Conservation (phyloP, 1,140 invertebrate genomes). For the Agrypnia vestita region DNA sequence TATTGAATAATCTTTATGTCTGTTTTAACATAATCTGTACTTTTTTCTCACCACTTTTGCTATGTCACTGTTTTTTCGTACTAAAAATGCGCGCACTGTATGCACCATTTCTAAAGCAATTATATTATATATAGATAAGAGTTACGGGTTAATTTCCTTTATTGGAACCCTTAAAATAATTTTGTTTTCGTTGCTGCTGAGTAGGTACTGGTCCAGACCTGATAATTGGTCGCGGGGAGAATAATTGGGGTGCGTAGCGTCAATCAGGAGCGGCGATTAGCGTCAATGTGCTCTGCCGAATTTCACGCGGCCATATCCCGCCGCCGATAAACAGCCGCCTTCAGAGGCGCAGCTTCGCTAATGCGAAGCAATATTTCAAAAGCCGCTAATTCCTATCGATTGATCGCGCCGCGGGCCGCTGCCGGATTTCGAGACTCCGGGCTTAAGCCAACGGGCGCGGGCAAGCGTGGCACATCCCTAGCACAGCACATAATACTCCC, state of each 20-base stretch:
- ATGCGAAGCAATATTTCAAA: conserved; percentile 48
- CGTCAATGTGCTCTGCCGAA: conserved; percentile 44
- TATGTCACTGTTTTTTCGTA: too few relatives aligned
- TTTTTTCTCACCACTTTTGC: too few relatives aligned
- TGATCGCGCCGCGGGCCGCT: conserved; percentile 5
- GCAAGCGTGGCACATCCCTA: neutral
- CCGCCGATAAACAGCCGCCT: conserved; percentile 8
- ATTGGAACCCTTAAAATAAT: too few relatives aligned
- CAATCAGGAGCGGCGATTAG: conserved; percentile 44
- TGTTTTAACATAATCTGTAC: too few relatives aligned
- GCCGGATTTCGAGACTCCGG: neutral
- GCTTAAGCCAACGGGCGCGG: neutral
- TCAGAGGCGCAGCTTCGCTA: neutral
- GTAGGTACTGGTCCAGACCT: too few relatives aligned
- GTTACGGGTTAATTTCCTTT: too few relatives aligned
- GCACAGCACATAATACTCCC: too few relatives aligned
- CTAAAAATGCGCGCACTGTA: too few relatives aligned
- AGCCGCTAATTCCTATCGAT: conserved; percentile 36
- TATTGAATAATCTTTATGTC: too few relatives aligned
- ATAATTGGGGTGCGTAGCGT: conserved; percentile 38
- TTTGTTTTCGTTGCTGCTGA: too few relatives aligned
- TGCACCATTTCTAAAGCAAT: too few relatives aligned
- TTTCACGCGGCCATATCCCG: conserved; percentile 34
- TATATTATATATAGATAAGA: too few relatives aligned
- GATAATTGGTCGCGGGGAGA: conserved; percentile 26